Conservation (phyloP, 2,888 invertebrate species). For the Notodonta dromedarius region DNA sequence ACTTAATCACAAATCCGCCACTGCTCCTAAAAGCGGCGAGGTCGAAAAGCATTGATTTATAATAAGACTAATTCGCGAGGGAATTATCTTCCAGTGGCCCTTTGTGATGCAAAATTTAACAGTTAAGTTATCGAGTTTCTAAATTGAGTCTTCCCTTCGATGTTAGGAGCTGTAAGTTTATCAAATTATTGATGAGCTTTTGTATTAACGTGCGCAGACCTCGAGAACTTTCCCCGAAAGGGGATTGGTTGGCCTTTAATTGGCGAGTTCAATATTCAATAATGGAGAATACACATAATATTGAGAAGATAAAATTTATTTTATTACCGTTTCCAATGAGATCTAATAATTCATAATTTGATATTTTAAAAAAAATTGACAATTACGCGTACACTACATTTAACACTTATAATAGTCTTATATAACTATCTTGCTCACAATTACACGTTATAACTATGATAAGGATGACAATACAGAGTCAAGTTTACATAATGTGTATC, state of each 20-base stretch:
- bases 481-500: too few relatives aligned
- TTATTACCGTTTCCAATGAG: too few relatives aligned
- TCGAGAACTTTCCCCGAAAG: background rate
- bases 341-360: too few relatives aligned
- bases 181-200: slow-evolving; percentile 9
- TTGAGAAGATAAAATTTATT: too few relatives aligned
- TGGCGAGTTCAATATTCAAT: too few relatives aligned
- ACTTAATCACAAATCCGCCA: slow-evolving; percentile 69
- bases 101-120: slow-evolving; percentile 32
- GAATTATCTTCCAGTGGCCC: slow-evolving; percentile 28
- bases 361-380: too few relatives aligned
- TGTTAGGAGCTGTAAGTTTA: slow-evolving; percentile 17
- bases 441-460: too few relatives aligned
- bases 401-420: too few relatives aligned
- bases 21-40: slow-evolving; percentile 61
- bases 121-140: slow-evolving; percentile 14
- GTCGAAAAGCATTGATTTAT: slow-evolving; percentile 58
- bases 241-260: background rate
- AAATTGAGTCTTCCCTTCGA: slow-evolving; percentile 24
- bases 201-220: background rate
- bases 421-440: too few relatives aligned
- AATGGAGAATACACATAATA: too few relatives aligned
- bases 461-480: too few relatives aligned
- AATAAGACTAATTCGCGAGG: slow-evolving; percentile 49
- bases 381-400: too few relatives aligned